Conservation (phyloP, 2,797 vertebrate species). For the Parauchenoglanis ngamensis region DNA sequence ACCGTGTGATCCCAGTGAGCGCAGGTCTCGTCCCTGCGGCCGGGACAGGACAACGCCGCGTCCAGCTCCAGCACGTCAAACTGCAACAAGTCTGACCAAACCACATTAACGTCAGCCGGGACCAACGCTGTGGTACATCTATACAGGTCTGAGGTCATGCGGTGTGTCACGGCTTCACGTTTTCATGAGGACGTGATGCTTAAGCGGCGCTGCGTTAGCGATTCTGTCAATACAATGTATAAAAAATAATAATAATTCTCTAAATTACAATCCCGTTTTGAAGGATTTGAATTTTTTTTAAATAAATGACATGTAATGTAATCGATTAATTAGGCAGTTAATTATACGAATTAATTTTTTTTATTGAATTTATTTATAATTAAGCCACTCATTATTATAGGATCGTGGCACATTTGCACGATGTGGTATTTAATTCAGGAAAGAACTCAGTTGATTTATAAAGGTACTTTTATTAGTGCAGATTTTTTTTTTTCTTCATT, state of each 20-base stretch:
- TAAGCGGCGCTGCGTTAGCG: neutral
- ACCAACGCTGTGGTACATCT: too few species aligned
- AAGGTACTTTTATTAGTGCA: too few species aligned
- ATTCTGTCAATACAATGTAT: neutral
- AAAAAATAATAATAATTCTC: neutral
- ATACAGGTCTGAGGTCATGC: neutral
- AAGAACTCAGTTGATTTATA: too few species aligned
- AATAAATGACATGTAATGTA: too few species aligned
- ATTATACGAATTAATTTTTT: neutral
- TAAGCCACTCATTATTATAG: neutral
- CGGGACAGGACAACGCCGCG: slow-evolving; percentile 74
- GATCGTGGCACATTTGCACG: too few species aligned
- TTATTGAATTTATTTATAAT: neutral
- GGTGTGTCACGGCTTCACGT: neutral
- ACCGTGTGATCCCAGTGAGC: slow-evolving; percentile 81
- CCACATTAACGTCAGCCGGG: neutral
- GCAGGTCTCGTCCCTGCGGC: slow-evolving; percentile 72
- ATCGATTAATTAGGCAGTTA: neutral
- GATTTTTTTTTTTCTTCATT: too few species aligned
- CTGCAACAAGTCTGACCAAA: slow-evolving; percentile 59
- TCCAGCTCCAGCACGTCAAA: slow-evolving; percentile 74
- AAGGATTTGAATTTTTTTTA: too few species aligned
- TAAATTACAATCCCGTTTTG: neutral
- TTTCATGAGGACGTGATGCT: neutral
- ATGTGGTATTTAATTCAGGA: too few species aligned